Evolutionary conservation across 2,113 vertebrate species (phyloP), one percentile per base, ranked within the genome.

Genomic region (Tyto alba): DNA sequence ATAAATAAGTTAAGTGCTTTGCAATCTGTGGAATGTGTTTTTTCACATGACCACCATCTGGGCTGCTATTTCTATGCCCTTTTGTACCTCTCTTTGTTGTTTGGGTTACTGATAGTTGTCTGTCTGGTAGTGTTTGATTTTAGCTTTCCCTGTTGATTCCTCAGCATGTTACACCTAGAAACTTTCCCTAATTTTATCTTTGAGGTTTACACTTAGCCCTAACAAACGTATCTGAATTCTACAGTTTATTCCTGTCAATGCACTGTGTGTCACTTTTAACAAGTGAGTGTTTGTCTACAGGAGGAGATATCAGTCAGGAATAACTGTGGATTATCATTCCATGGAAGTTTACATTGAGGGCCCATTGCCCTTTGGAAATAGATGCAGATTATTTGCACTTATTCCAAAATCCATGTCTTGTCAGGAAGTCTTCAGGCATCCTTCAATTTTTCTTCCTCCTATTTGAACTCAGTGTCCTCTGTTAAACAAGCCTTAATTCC

Each of bases 11-110:
- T 77, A 91, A 95, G 91, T 91, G 80, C 71, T 84, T 88, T 86
- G 87, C 96, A 97, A 89, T 96, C 95, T 95, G 96, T 85, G 85
- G 93, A 91, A 95, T 95, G 88, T 95, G 90, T 92, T 97, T 96
- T 96, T 96, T 95, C 95, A 95, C 95, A 96, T 94, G 95, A 96
- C 90, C 90, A 92, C 95, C 94, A 97, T 96, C 94, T 97, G 96
- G 90, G 85, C 80, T 85, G 95, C 95, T 96, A 88, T 92, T 90
- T 93, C 85, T 93, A 66, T 89, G 88, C 82, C 96, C 93, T 97
- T 94, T 95, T 95, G 95, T 84, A 96, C 86, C 85, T 95, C 78
- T 93, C 89, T 71, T 68, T 90, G 82, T 93, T 94, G 96, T 92
- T 94, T 96, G 95, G 85, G 89, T 95, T 90, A 93, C 89, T 95